Percentiles rank a stretch among this genome's conserved stretches.
phyloP scores from a whole-genome alignment of 1,140 invertebrate species.

The Zaprionus gabonicus region DNA sequence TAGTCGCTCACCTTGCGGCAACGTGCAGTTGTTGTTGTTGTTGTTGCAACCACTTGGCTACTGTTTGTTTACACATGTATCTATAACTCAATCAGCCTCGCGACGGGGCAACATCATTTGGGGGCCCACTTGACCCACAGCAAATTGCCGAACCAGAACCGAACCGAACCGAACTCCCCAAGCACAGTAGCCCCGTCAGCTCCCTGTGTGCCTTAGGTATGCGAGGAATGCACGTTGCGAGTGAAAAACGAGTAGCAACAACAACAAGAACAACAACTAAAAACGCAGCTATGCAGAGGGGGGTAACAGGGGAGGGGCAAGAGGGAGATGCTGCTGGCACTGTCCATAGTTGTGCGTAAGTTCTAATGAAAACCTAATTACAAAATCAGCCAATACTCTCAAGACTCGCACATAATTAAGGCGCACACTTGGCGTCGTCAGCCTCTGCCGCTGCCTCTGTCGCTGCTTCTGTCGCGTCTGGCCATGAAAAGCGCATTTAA shows the following conservation, averaged over 20 bases:
- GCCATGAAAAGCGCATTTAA: conserved; percentile 78
- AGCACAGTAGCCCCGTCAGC: conserved; percentile 1
- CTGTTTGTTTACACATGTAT: conserved; percentile 78
- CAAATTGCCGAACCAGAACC: background rate
- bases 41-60: conserved; percentile 66
- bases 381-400: conserved; percentile 81
- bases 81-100: conserved; percentile 74
- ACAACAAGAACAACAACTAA: background rate
- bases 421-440: conserved; percentile 66
- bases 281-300: background rate
- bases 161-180: background rate
- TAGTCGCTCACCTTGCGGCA: conserved; percentile 48
- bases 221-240: conserved; percentile 31
- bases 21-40: conserved; percentile 30
- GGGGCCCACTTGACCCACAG: conserved; percentile 56
- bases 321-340: conserved; percentile 8
- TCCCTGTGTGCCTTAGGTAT: conserved; percentile 23
- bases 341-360: conserved; percentile 68
- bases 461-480: conserved; percentile 35
- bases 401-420: conserved; percentile 81
- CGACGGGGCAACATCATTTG: conserved; percentile 29
- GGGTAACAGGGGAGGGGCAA: background rate
- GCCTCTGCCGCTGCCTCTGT: conserved; percentile 1
- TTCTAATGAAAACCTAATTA: conserved; percentile 83
- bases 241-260: too few species aligned